Conservation (phyloP, 2,113 vertebrate species). For the Carettochelys insculpta region DNA sequence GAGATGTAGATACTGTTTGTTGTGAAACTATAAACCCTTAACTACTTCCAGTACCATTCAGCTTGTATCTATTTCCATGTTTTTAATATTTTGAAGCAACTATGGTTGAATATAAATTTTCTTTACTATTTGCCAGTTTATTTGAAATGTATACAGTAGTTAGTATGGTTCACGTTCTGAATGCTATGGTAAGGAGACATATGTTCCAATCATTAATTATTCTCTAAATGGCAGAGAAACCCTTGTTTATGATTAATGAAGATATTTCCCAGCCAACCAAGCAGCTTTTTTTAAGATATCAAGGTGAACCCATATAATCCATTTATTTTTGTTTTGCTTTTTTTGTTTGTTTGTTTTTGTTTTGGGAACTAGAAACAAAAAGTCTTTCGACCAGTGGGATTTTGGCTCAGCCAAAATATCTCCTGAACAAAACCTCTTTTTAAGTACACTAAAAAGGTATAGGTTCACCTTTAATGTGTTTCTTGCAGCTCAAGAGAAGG, state of each 20-base stretch:
- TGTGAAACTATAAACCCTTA: neutral
- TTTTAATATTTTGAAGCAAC: neutral
- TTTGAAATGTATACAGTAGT: neutral
- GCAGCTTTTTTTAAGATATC: neutral
- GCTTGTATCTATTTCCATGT: neutral
- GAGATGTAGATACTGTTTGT: neutral
- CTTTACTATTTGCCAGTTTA: neutral
- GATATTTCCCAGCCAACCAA: neutral
- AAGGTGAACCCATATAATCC: neutral
- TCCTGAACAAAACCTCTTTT: rapidly evolving
- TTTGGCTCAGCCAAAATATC: neutral
- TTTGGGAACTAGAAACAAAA: neutral
- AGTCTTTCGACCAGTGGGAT: neutral
- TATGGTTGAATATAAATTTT: neutral
- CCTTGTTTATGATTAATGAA: neutral
- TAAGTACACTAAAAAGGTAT: neutral
- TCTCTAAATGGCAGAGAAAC: neutral
- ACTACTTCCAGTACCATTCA: neutral
- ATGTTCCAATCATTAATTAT: neutral
- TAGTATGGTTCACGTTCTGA: neutral
- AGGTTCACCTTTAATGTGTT: neutral
- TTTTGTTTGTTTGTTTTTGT: too few species aligned
- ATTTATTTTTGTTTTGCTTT: too few species aligned
- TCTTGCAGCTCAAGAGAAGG: neutral
- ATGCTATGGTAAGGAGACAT: neutral